A percentile compares a stretch with the other conserved stretches of the same genome.
Conservation (phyloP, 2,888 invertebrate species). For the Beris morrisii region DNA sequence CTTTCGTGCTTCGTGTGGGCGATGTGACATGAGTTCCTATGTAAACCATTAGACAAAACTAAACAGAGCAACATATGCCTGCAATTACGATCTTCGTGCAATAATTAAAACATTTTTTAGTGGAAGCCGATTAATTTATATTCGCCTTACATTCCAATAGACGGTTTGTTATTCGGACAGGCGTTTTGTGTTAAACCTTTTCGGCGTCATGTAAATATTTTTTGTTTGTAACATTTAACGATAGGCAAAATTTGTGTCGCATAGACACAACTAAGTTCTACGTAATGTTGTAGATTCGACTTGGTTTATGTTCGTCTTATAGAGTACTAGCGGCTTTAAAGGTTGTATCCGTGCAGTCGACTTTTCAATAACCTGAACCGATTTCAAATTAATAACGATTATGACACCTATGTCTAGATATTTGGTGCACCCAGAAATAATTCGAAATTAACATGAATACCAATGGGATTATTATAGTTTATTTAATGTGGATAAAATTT, state of each 20-base stretch:
- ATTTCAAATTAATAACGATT: constrained; percentile 5
- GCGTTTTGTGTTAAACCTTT: constrained; percentile 25
- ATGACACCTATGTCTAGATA: constrained; percentile 18
- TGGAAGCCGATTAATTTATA: constrained; percentile 20
- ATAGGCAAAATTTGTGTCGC: constrained; percentile 14
- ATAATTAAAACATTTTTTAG: constrained; percentile 21
- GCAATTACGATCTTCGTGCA: constrained; percentile 27
- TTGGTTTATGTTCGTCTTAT: neutral
- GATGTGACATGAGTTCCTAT: constrained; percentile 17
- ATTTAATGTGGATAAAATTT: too few relatives aligned
- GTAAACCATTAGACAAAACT: constrained; percentile 24
- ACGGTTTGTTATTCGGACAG: constrained; percentile 27
- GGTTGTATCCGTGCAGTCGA: neutral
- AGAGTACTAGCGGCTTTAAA: too few relatives aligned
- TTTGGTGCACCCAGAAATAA: constrained; percentile 15
- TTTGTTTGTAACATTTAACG: constrained; percentile 9
- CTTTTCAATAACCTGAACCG: constrained; percentile 11
- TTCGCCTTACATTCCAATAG: constrained; percentile 19
- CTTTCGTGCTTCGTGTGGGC: constrained; percentile 1
- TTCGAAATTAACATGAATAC: neutral
- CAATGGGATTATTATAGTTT: too few relatives aligned
- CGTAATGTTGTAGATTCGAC: neutral
- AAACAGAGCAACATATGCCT: constrained; percentile 21
- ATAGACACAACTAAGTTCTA: neutral
- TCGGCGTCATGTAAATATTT: constrained; percentile 25